These are phyloP conservation scores for Heliconius cydno DNA, from an alignment of 2,888 invertebrate genomes.

Conservation along the genomic window DNA sequence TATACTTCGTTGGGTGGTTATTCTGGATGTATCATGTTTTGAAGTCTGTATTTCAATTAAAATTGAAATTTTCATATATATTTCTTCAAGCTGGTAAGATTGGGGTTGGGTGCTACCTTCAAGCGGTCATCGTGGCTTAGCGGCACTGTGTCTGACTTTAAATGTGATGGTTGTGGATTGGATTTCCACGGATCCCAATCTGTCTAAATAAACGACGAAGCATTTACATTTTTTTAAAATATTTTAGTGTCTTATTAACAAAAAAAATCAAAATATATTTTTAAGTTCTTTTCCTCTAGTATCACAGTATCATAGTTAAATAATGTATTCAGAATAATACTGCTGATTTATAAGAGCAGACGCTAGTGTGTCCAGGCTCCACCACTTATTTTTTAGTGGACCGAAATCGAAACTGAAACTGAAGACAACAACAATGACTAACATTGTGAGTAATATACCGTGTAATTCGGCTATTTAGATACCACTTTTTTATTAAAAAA, in stretches of 20 bases:
- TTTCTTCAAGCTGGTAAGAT: no score
- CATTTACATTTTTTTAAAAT: no score
- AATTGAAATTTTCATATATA: neutral
- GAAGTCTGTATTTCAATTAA: neutral
- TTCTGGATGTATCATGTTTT: slow-evolving; percentile 55
- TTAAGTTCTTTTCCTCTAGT: neutral
- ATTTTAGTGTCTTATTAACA: neutral
- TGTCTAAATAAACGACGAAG: no score
- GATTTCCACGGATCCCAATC: no score
- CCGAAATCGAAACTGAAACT: slow-evolving; percentile 1
- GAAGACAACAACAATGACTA: slow-evolving; percentile 15
- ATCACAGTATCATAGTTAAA: neutral
- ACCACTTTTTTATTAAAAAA: neutral
- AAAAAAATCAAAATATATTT: neutral
- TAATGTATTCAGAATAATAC: slow-evolving; percentile 13
- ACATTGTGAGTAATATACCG: slow-evolving; percentile 19
- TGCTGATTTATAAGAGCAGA: slow-evolving; percentile 21
- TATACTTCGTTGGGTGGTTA: slow-evolving; percentile 55
- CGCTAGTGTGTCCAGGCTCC: slow-evolving; percentile 25
- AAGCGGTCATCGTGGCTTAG: no score
- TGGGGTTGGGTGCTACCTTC: no score
- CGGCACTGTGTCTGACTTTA: no score
- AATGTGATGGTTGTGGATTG: no score
- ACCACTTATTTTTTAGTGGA: slow-evolving; percentile 1
- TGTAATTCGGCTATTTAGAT: slow-evolving; percentile 2